These are phyloP conservation scores for Anarsia innoxiella DNA, from an alignment of 2,888 invertebrate species.

Conservation along the genomic window DNA sequence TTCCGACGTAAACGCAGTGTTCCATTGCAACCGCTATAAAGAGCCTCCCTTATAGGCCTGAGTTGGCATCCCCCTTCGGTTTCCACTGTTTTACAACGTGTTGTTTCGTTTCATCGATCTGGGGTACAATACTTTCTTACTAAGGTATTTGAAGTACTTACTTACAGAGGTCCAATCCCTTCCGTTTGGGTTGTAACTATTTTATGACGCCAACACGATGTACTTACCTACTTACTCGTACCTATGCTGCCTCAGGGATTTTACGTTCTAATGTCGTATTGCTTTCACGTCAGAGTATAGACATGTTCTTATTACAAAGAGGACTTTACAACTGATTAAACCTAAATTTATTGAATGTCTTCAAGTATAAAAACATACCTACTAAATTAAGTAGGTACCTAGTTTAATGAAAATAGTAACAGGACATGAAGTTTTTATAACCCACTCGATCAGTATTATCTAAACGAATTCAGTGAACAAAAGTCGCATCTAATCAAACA, in stretches of 20 bases:
- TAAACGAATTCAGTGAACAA: slow-evolving; percentile 15
- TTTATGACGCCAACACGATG: slow-evolving; percentile 43
- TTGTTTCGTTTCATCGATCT: slow-evolving; percentile 22
- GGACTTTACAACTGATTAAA: too few relatives aligned
- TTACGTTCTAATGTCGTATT: too few relatives aligned
- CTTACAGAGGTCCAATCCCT: slow-evolving; percentile 29
- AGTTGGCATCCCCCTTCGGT: slow-evolving; percentile 12
- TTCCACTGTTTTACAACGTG: slow-evolving; percentile 26
- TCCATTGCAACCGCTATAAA: slow-evolving; percentile 5
- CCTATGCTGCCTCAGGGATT: slow-evolving; percentile 22
- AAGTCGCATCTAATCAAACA: slow-evolving; percentile 32
- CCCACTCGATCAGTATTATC: slow-evolving; percentile 12
- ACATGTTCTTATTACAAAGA: too few relatives aligned
- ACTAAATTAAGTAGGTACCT: too few relatives aligned
- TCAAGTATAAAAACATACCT: too few relatives aligned
- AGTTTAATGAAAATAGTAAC: too few relatives aligned
- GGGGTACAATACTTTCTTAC: slow-evolving; percentile 4
- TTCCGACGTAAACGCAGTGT: slow-evolving; percentile 2
- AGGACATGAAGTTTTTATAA: background rate
- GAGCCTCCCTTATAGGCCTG: slow-evolving; percentile 5
- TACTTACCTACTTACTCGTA: too few relatives aligned
- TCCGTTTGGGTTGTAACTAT: slow-evolving; percentile 48
- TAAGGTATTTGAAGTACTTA: slow-evolving; percentile 26
- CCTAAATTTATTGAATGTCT: too few relatives aligned
- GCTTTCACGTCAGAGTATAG: too few relatives aligned